Evolutionary conservation across 2,888 invertebrate species (phyloP).

Genomic region (Melanargia galathea): DNA sequence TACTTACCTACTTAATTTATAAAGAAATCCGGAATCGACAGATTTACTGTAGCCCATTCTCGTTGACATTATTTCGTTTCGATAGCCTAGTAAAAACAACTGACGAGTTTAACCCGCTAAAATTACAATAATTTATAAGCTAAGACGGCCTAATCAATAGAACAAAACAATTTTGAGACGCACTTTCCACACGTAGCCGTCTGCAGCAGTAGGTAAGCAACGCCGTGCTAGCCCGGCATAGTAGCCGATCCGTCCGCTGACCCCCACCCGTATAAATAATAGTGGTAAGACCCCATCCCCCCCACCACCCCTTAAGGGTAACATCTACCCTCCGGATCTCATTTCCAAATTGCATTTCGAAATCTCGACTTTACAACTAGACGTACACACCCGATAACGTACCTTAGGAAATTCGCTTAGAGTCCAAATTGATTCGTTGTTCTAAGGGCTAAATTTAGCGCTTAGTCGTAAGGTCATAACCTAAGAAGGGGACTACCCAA

Average conservation of each 20-base stretch:
- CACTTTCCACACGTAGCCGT: conserved; percentile 62
- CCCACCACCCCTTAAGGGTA: conserved; percentile 72
- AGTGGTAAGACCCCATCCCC: conserved; percentile 74
- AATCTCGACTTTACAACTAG: conserved; percentile 75
- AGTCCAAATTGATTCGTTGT: conserved; percentile 46
- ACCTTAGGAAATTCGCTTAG: conserved; percentile 47
- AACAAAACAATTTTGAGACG: conserved; percentile 69
- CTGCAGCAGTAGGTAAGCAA: conserved; percentile 59
- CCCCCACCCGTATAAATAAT: conserved; percentile 81
- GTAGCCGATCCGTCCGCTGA: conserved; percentile 68
- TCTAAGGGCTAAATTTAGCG: conserved; percentile 59
- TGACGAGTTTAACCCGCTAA: too few species aligned
- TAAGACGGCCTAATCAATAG: conserved; percentile 35
- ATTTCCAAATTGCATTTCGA: conserved; percentile 81
- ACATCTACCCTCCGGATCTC: conserved; percentile 74
- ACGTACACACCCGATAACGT: conserved; percentile 46
- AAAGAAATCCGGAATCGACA: too few species aligned
- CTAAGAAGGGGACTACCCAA: conserved; percentile 67
- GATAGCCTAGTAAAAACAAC: too few species aligned
- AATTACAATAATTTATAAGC: neutral
- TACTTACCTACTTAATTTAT: too few species aligned
- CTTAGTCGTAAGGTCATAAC: conserved; percentile 69
- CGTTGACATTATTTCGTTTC: too few species aligned
- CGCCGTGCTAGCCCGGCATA: conserved; percentile 49
- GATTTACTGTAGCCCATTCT: too few species aligned